These are phyloP conservation scores for Pachyuromys duprasi DNA, from an alignment of 2,797 vertebrate genomes.

Conservation along the genomic window DNA sequence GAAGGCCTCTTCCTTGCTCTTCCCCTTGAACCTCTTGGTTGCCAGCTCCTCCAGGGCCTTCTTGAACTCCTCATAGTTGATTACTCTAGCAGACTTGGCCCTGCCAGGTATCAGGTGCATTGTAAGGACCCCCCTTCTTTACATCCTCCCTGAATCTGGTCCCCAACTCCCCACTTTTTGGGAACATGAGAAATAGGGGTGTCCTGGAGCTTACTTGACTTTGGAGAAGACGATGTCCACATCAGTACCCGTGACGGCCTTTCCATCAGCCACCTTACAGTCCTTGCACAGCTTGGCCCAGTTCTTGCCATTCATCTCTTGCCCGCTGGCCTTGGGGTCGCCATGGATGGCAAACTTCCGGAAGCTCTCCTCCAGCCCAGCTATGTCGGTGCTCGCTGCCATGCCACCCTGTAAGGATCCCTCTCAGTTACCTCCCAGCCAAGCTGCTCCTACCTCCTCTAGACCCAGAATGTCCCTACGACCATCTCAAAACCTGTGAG, in stretches of 20 bases:
- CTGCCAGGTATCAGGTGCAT: slow-evolving; percentile 83
- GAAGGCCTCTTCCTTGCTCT: slow-evolving; percentile 93
- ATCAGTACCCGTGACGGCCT: slow-evolving; percentile 92
- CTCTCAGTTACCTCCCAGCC: slow-evolving; percentile 6
- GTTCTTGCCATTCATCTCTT: slow-evolving; percentile 97
- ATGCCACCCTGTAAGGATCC: slow-evolving; percentile 86
- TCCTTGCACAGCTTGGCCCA: slow-evolving; percentile 99
- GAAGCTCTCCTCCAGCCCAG: slow-evolving; percentile 92
- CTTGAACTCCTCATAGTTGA: slow-evolving; percentile 95
- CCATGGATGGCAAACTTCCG: slow-evolving; percentile 95
- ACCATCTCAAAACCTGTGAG: not conserved
- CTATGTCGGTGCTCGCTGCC: slow-evolving; percentile 91
- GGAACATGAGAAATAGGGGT: slow-evolving; percentile 27
- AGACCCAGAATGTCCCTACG: not conserved
- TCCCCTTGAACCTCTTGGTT: slow-evolving; percentile 94
- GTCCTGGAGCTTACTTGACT: slow-evolving; percentile 93
- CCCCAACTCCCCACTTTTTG: not conserved
- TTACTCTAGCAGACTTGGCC: slow-evolving; percentile 94
- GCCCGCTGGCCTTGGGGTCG: slow-evolving; percentile 94
- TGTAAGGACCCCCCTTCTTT: not conserved
- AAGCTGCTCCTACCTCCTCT: not conserved
- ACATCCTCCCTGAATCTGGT: slow-evolving; percentile 39
- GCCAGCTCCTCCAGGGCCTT: slow-evolving; percentile 94
- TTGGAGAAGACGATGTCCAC: slow-evolving; percentile 98
- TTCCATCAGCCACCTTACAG: slow-evolving; percentile 95